Base-by-base conservation (phyloP, 2,113 vertebrate species). In the Arvicanthis niloticus region DNA sequence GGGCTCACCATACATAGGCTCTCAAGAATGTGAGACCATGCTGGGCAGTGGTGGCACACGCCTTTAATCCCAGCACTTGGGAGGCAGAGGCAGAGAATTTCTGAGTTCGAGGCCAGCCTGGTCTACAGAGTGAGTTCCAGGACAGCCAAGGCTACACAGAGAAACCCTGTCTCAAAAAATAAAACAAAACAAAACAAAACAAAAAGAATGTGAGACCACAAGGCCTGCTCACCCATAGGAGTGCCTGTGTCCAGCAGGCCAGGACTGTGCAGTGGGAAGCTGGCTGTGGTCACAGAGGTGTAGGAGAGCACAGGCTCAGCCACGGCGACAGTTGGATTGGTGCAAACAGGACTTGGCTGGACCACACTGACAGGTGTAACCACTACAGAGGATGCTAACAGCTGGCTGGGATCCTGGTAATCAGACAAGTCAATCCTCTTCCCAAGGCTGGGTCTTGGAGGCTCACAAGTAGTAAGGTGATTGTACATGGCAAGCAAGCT, bases 401-500 rank as follows among this genome's bases (percentile, higher is more conserved):
- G 98, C 21, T 98, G 98, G 94, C 98, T 98, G 0, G 98, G 98
- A 45, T 99, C 99, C 34, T 96, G 98, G 97, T 99, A 99, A 88
- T 99, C 99, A 0, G 99, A 99, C 78, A 99, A 98, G 97, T 99
- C 99, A 9, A 99, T 99, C 95, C 99, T 99, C 95, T 98, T 99
- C 34, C 99, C 99, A 2, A 99, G 98, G 75, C 99, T 99, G 22
- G 99, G 99, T 8, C 99, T 99, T 31, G 99, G 99, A 2, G 99
- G 99, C 94, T 99, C 99, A 16, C 99, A 99, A 0, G 99, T 99
- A 19, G 99, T 99, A 92, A 99, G 99, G 97, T 99, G 99, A 96
- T 98, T 98, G 98, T 99, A 99, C 99, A 99, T 99, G 48, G 99
- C 99, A 91, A 99, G 98, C 81, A 99, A 97, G 92, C 99, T 99